Evolutionary conservation across 2,888 invertebrate species (phyloP).

Genomic region (Chironomus riparius): DNA sequence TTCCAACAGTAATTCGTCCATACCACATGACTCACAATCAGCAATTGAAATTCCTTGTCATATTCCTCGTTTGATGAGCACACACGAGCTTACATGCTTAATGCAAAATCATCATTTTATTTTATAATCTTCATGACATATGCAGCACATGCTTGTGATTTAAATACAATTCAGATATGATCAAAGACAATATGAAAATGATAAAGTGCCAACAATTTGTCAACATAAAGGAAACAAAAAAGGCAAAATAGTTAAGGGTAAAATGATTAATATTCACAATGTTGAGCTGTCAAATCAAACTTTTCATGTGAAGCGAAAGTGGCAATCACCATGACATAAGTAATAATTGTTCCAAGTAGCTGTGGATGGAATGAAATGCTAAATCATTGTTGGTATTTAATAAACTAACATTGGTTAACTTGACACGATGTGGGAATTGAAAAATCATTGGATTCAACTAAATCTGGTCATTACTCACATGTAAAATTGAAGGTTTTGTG

Average conservation of each 20-base stretch:
- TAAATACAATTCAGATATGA: neutral
- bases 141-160: neutral
- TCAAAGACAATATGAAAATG: neutral
- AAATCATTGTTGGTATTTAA: neutral
- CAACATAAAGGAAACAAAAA: neutral
- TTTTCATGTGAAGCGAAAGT: neutral
- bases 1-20: neutral
- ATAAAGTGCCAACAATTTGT: neutral
- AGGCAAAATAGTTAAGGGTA: neutral
- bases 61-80: too few relatives aligned
- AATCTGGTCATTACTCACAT: neutral
- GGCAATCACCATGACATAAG: constrained; percentile 14
- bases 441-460: too few relatives aligned
- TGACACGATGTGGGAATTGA: too few relatives aligned
- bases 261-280: neutral
- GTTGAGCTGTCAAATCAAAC: neutral
- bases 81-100: neutral
- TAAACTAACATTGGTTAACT: too few relatives aligned
- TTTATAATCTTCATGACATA: neutral
- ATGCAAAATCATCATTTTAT: neutral
- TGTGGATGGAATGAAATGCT: neutral
- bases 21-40: neutral
- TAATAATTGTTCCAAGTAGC: constrained; percentile 7
- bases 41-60: neutral
- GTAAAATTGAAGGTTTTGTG: constrained; percentile 8